Evolutionary conservation across 2,113 vertebrate species (phyloP).

Genomic region (Rostratula benghalensis): DNA sequence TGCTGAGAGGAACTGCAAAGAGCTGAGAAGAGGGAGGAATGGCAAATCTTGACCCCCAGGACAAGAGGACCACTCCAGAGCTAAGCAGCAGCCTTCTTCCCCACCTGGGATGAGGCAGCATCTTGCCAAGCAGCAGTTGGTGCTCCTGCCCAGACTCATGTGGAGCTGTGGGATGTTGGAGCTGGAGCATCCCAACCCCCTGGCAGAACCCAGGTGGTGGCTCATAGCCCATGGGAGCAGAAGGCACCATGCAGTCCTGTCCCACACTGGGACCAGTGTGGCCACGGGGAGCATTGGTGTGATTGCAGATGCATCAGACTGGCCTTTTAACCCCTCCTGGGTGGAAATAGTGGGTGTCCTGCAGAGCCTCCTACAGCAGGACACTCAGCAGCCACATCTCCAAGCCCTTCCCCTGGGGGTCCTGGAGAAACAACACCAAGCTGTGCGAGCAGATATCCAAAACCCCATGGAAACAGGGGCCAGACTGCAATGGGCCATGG

Average conservation of each 20-base stretch:
- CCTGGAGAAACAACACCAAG: background rate
- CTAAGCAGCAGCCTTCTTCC: background rate
- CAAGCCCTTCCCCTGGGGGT: background rate
- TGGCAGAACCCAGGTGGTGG: background rate
- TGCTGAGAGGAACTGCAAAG: background rate
- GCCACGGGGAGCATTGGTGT: background rate
- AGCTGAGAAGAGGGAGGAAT: background rate
- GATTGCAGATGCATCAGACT: background rate
- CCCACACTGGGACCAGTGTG: background rate
- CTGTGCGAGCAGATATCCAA: background rate
- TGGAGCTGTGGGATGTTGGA: background rate
- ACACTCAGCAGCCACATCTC: background rate
- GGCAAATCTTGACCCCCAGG: background rate
- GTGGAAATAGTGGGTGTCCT: rapidly evolving
- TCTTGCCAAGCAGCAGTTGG: background rate
- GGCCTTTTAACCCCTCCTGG: no score
- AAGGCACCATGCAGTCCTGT: rapidly evolving
- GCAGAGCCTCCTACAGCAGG: background rate
- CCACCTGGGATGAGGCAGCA: background rate
- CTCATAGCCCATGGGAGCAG: background rate
- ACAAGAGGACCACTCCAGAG: background rate
- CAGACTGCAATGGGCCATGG: rapidly evolving
- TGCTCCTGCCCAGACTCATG: background rate
- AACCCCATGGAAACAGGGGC: rapidly evolving
- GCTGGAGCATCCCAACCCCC: background rate